These are phyloP conservation scores for Cyclopterus lumpus DNA, from an alignment of 2,797 vertebrate genomes.

Conservation along the genomic window DNA sequence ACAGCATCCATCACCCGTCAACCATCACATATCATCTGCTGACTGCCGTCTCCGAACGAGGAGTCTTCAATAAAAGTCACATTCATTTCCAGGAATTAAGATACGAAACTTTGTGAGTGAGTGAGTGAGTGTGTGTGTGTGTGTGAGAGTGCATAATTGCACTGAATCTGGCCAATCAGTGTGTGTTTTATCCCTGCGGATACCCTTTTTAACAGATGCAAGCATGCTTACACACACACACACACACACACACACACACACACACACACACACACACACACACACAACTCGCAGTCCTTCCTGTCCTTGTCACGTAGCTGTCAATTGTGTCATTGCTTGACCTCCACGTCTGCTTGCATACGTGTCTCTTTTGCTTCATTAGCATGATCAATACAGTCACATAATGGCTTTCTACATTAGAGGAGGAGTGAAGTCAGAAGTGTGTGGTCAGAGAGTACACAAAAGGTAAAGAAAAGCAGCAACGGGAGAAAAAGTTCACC, in stretches of 20 bases:
- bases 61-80: slow-evolving; percentile 50
- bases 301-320: slow-evolving; percentile 46
- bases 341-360: slow-evolving; percentile 58
- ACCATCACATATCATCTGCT: slow-evolving; percentile 66
- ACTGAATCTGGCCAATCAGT: slow-evolving; percentile 27
- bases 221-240: slow-evolving; percentile 5
- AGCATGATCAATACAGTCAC: slow-evolving; percentile 72
- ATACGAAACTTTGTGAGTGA: slow-evolving; percentile 10
- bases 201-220: slow-evolving; percentile 4
- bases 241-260: slow-evolving; percentile 19
- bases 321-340: slow-evolving; percentile 66
- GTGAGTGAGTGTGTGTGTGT: slow-evolving; percentile 4
- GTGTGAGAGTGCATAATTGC: background rate
- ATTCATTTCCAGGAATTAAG: slow-evolving; percentile 42
- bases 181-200: slow-evolving; percentile 16
- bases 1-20: slow-evolving; percentile 77
- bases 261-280: slow-evolving; percentile 10
- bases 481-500: slow-evolving; percentile 5
- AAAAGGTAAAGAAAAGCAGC: background rate
- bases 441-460: slow-evolving; percentile 2
- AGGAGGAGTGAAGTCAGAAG: slow-evolving; percentile 23
- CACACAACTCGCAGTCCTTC: slow-evolving; percentile 10
- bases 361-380: slow-evolving; percentile 67
- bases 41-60: slow-evolving; percentile 64
- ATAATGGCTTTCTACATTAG: slow-evolving; percentile 55